Evolutionary conservation across 2,113 vertebrate species (phyloP).

Genomic region (Microcebus lehilahytsara): DNA sequence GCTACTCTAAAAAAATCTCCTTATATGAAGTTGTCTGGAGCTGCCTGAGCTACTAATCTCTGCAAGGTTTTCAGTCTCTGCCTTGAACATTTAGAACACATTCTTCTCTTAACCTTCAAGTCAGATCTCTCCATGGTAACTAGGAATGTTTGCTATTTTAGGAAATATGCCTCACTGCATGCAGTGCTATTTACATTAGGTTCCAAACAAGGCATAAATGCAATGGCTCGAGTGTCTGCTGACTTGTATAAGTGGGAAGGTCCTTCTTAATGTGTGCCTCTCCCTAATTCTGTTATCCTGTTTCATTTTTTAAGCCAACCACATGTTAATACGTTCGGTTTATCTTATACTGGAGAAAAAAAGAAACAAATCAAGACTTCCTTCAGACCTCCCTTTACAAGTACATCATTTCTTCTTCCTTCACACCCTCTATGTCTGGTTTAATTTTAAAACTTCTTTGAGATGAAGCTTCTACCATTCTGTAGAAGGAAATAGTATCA

Average conservation of each 20-base stretch:
- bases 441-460: constrained; percentile 7
- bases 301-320: constrained; percentile 14
- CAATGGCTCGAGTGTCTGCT: background rate
- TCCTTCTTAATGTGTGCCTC: background rate
- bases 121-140: constrained; percentile 59
- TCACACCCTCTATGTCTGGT: background rate
- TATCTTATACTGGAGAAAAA: background rate
- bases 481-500: background rate
- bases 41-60: background rate
- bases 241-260: background rate
- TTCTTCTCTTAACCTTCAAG: constrained; percentile 28
- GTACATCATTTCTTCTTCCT: background rate
- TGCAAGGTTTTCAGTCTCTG: constrained; percentile 17
- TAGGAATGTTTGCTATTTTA: constrained; percentile 69
- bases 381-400: background rate
- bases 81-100: background rate
- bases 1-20: background rate
- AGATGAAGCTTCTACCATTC: background rate
- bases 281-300: background rate
- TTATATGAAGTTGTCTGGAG: constrained; percentile 10
- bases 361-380: background rate
- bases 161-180: constrained; percentile 44
- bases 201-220: constrained; percentile 12
- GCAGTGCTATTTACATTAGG: constrained; percentile 39
- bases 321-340: background rate